Base-by-base conservation (phyloP, 2,113 vertebrate species). In the Cnemophilus loriae region DNA sequence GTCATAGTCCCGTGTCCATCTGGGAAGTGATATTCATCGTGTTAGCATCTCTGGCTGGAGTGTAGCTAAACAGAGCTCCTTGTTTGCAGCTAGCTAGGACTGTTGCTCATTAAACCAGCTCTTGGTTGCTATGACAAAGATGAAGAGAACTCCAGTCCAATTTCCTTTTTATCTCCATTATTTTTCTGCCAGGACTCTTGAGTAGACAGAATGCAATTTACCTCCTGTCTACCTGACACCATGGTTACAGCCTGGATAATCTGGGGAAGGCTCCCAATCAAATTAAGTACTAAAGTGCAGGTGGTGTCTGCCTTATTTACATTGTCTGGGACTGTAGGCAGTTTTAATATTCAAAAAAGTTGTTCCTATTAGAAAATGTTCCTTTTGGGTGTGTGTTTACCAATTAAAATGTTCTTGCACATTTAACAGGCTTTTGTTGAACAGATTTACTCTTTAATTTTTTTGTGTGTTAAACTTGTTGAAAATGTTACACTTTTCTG, bases 211-310 rank as follows among this genome's bases (percentile, higher is more conserved):
- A 78, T 79, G 92, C 94, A 97, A 93, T 95, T 91, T 89, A 81
- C 96, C 90, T 97, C 95, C 89, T 93, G 81, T 97, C 96, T 96
- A 97, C 92, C 95, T 97, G 97, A 93, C 97, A 90, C 95, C 89
- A 81, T 96, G 86, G 95, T 97, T 96, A 95, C 93, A 94, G 71
- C 87, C 93, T 3, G 13, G 88, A 50, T 96, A 92, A 94, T 96
- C 92, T 92, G 81, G 79, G 90, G 70, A 88, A 95, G 92, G 77
- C 56, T 93, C 86, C 89, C 70, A 82, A 71, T 92, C 84, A 89
- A 89, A 88, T 93, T 86, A 93, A 95, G 69, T 83, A 60, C 67
- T 89, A 5, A 95, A 89, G 80, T 95, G 74, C 93, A 87, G 94
- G 91, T 96, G 92, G 74, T 85, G 92, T 86, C 73, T 96, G 94